Base-by-base conservation (phyloP, 2,113 vertebrate genomes). In the Baryphthengus martii region DNA sequence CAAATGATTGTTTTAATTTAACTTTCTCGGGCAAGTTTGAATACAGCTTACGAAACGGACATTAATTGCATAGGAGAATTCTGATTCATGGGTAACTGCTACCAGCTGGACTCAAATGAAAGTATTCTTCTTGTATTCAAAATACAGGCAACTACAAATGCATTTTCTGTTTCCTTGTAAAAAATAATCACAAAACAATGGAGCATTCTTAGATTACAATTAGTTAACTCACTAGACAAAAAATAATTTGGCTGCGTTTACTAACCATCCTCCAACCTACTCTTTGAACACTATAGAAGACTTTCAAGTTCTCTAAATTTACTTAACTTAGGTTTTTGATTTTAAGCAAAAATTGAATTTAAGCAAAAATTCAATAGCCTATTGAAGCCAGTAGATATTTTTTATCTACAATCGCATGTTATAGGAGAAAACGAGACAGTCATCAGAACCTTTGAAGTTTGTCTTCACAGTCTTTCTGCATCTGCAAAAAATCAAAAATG, bases 361-460 rank as follows among this genome's bases (percentile, higher is more conserved):
- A n/a, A n/a, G n/a, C n/a, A n/a, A n/a, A n/a, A 73, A 73, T 42
- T 81, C 24, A 88, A 91, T 59, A 85, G 31, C 55, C 39, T 42
- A 58, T 50, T 23, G 44, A 87, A 89, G 55, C 33, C 73, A 62
- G 19, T 28, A 50, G 29, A 55, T 58, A 42, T 18, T 73, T 91
- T 87, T 88, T 49, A 72, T 88, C 93, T 47, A 65, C 12, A 40
- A 26, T 78, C 52, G 40, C 65, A 55, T 75, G 81, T 39, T 35
- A 74, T 65, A 50, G 52, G 50, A 95, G 86, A 71, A 95, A 90
- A 71, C 11, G 16, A 75, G 79, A 62, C 65, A 75, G 47, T 31
- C 68, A 81, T 61, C 58, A 94, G 55, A 89, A 82, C 21, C 37
- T 92, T 92, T 94, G 67, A 97, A 93, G 75, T 94, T 94, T 94